Percentiles rank a stretch among this genome's conserved stretches.
Evolutionary conservation across 2,797 vertebrate genomes (phyloP).

Genomic region (Propithecus deckenii): DNA sequence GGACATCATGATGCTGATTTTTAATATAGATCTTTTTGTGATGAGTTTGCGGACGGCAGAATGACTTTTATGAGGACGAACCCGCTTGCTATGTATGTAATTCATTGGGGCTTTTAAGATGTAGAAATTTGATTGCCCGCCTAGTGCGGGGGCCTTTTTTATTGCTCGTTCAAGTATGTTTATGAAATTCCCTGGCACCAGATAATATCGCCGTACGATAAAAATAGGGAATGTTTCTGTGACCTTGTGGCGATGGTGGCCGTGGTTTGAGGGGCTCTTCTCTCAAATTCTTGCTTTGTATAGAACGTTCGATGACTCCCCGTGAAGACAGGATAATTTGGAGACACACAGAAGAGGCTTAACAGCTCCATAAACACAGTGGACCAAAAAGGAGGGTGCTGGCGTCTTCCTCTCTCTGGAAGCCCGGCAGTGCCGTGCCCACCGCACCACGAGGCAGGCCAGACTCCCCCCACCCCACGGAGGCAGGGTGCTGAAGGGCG

Average conservation of each 20-base stretch:
- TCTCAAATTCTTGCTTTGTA: neutral
- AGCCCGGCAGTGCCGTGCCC: neutral
- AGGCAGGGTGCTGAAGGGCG: too few relatives aligned
- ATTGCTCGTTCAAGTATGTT: conserved; percentile 54
- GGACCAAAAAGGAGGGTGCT: neutral
- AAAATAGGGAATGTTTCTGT: conserved; percentile 8
- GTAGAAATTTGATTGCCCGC: conserved; percentile 55
- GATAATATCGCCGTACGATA: conserved; percentile 29
- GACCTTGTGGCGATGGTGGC: neutral
- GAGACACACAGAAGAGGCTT: neutral
- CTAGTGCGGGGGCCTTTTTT: conserved; percentile 10
- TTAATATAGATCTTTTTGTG: conserved; percentile 76
- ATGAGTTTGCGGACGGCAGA: conserved; percentile 43
- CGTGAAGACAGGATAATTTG: neutral
- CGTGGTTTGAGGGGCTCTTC: neutral
- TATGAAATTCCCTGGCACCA: conserved; percentile 59
- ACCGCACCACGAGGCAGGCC: neutral
- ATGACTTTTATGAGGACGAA: conserved; percentile 68
- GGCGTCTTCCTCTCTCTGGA: neutral
- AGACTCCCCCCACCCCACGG: too few relatives aligned
- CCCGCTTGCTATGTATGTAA: conserved; percentile 52
- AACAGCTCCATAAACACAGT: neutral
- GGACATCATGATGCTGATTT: conserved; percentile 61
- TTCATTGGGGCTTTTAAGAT: conserved; percentile 65
- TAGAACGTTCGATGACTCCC: neutral